Evolutionary conservation across 2,113 vertebrate species (phyloP).

Genomic region (Nothocercus nigrocapillus): DNA sequence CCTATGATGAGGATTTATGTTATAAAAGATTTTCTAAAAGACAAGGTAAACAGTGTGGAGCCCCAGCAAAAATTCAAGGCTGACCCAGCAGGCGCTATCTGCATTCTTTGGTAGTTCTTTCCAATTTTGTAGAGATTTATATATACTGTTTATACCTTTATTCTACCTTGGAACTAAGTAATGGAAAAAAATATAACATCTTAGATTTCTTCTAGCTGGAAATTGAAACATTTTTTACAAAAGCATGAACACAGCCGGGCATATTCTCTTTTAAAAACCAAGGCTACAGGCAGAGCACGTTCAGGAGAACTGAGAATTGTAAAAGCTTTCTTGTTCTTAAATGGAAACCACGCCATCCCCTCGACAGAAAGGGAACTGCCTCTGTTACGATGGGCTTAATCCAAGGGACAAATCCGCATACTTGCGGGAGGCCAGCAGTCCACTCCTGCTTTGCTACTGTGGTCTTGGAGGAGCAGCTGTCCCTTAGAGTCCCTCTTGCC

Average conservation of each 20-base stretch:
- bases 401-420: not conserved
- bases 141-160: not conserved
- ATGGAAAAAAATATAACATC: not conserved
- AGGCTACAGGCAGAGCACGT: not conserved
- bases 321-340: not conserved
- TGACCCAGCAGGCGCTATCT: not conserved
- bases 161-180: not conserved
- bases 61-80: not conserved
- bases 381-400: not conserved
- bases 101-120: not conserved
- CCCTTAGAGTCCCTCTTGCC: not conserved
- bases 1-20: not conserved
- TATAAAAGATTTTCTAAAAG: not conserved
- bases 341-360: not conserved
- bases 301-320: not conserved
- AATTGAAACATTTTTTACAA: slow-evolving; percentile 36
- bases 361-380: not conserved
- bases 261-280: slow-evolving; percentile 1
- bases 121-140: not conserved
- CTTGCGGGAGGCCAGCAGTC: not conserved
- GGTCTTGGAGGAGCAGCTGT: not conserved
- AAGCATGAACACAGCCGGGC: not conserved
- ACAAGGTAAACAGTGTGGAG: accelerated
- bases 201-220: not conserved
- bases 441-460: not conserved